Base-by-base conservation (phyloP, 2,113 vertebrate species). In the Tupaia chinensis region DNA sequence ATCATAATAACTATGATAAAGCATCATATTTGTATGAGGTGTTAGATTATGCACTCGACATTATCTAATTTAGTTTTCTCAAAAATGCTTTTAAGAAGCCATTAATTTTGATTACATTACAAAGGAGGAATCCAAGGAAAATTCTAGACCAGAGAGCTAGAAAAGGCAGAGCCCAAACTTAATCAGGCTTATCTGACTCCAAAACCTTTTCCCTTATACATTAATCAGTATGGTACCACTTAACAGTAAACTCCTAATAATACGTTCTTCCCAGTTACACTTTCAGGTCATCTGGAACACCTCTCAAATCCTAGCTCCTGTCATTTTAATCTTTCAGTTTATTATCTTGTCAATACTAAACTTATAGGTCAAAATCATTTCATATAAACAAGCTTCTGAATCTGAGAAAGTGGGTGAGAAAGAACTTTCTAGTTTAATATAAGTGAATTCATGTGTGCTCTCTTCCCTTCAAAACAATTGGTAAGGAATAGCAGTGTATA, bases 371-470 rank as follows among this genome's bases (percentile, higher is more conserved):
- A 74, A 60, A 81, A n/a, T 81, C 60, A 81, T 81, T 74, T 60
- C n/a, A 66, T 63, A 1, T 86, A 44, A 70, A 23, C 12, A 29
- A 79, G 70, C 44, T 79, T 72, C 23, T 78, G 4, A 27, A 27
- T 56, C 58, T 95, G 58, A 66, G 74, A 61, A 61, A 73, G 66
- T 77, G 54, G 22, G 13, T 23, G 66, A 86, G 68, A 91, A 66
- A 58, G 23, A 87, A 79, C 86, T 66, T 73, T 23, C 66, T 60
- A n/a, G 25, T 80, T 80, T 86, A 95, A 66, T 65, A 73, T 80
- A 86, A 15, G 9, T n/a, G 74, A 60, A 80, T 73, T 66, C 58
- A 4, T 20, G 19, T 23, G 86, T 80, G 16, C 29, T 58, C 23
- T 15, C 19, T 69, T 68, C 34, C 9, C 25, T 90, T 87, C 29